These are phyloP conservation scores for Lates calcarifer DNA, from an alignment of 2,113 vertebrate species.

Conservation along the genomic window DNA sequence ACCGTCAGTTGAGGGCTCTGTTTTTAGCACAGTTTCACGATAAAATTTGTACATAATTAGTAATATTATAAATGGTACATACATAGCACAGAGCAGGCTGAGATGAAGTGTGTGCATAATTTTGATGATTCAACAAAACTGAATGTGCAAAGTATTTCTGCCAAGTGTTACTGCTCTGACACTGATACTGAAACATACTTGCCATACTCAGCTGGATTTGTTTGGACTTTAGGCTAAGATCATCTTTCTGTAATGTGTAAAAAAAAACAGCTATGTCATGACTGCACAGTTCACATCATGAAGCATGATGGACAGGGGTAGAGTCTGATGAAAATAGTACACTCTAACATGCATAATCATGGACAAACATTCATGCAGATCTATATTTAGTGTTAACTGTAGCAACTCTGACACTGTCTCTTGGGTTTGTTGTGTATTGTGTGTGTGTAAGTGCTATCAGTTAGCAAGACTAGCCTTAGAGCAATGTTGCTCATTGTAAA, in stretches of 20 bases:
- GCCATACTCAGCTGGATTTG: slow-evolving; percentile 17
- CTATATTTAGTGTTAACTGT: slow-evolving; percentile 39
- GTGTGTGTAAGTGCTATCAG: slow-evolving; percentile 37
- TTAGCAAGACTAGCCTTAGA: slow-evolving; percentile 33
- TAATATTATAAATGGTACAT: slow-evolving; percentile 8
- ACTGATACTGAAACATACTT: slow-evolving; percentile 37
- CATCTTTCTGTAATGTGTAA: slow-evolving; percentile 12
- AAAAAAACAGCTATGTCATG: slow-evolving; percentile 24
- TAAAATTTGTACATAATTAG: slow-evolving; percentile 31
- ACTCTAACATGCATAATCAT: slow-evolving; percentile 70
- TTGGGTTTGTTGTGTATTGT: slow-evolving; percentile 52
- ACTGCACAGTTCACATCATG: slow-evolving; percentile 13
- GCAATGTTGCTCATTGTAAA: slow-evolving; percentile 35
- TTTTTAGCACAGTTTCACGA: slow-evolving; percentile 22
- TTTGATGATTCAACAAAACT: slow-evolving; percentile 24
- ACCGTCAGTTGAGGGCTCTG: not conserved
- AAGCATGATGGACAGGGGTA: slow-evolving; percentile 21
- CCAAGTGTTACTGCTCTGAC: slow-evolving; percentile 26
- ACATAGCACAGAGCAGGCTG: not conserved
- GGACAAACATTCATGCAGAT: slow-evolving; percentile 67
- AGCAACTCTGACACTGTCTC: slow-evolving; percentile 29
- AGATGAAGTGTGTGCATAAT: slow-evolving; percentile 11
- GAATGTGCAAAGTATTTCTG: slow-evolving; percentile 55
- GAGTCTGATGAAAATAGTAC: slow-evolving; percentile 37
- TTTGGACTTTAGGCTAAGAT: slow-evolving; percentile 46